Evolutionary conservation across 1,140 invertebrate genomes (phyloP), one percentile per base, ranked within the genome.

Genomic region (Procambarus virginalis): DNA sequence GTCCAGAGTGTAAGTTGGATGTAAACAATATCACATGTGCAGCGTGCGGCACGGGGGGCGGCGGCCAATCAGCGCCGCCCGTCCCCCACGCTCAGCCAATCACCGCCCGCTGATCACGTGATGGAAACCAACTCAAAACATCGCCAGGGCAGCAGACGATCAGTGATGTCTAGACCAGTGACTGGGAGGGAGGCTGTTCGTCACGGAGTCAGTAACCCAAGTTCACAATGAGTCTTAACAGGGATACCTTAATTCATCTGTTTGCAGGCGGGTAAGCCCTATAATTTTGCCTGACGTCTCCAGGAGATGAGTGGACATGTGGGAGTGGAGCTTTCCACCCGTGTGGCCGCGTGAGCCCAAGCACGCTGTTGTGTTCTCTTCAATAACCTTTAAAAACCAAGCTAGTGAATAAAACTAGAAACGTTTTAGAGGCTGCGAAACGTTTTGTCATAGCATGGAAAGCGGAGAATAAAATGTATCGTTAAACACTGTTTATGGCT

Each of bases 261-360:
- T 95, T 97, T 92, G 97, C 97, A 93, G 97, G 97, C 95, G 97
- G 97, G 97, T 97, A 95, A 95, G 96, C 95, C 82, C n/a, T 95
- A 34, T 34, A 34, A 34, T 34, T 34, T 34, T 34, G 34, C 34
- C 34, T 34, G 0, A 34, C 0, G 34, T 34, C 34, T 34, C 34
- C 34, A 34, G 34, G 34, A 34, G 34, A 34, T 34, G 34, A 34
- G 34, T 34, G 34, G 34, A 34, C 34, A 34, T 34, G 34, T 34
- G 34, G 34, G 34, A 34, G 34, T 34, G 34, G 34, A 34, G 34
- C 34, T 34, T 34, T 34, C 34, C 34, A 34, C 34, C 34, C 34
- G 34, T 34, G 34, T 34, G 34, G 34, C 34, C 34, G 34, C 34
- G 34, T 34, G 34, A 34, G 34, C 34, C 34, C 34, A 34, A 34